A percentile compares a stretch with the other conserved stretches of the same genome.
Evolutionary conservation across 2,797 vertebrate species (phyloP).

Genomic region (Acropternis orthonyx): DNA sequence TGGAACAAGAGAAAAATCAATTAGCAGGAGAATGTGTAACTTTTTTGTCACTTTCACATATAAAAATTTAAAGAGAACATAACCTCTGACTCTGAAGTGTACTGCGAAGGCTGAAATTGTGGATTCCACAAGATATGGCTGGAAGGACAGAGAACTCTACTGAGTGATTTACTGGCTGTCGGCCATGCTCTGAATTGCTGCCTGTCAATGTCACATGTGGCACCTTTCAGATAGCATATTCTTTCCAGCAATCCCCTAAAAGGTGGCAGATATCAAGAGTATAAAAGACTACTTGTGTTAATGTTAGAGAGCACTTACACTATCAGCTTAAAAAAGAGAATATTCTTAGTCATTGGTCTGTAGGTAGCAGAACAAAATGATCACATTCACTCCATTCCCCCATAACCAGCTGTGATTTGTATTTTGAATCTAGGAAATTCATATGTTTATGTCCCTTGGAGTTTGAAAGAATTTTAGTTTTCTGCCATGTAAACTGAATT

Average conservation of each 20-base stretch:
- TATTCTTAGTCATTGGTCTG: not conserved
- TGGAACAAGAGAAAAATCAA: constrained; percentile 11
- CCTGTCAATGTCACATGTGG: constrained; percentile 32
- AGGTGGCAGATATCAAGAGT: not conserved
- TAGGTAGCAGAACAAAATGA: not conserved
- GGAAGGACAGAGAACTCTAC: not conserved
- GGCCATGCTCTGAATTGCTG: constrained; percentile 22
- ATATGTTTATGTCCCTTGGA: not conserved
- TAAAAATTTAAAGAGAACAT: constrained; percentile 29
- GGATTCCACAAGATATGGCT: not conserved
- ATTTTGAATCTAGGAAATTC: not conserved
- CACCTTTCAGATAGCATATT: constrained; percentile 42
- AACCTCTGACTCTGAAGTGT: constrained; percentile 10
- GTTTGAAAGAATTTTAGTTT: not conserved
- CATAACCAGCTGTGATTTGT: not conserved
- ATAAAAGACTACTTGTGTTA: not conserved
- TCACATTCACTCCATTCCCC: not conserved
- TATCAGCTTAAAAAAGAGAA: not conserved
- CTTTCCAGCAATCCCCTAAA: constrained; percentile 36
- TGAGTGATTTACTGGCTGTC: constrained; percentile 57
- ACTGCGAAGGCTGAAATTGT: not conserved
- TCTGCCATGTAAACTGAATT: not conserved
- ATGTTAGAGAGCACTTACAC: not conserved
- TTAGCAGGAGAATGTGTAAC: not conserved
- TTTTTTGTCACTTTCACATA: not conserved